These are phyloP conservation scores for Ooceraea biroi DNA, from an alignment of 1,140 invertebrate species.

Conservation along the genomic window DNA sequence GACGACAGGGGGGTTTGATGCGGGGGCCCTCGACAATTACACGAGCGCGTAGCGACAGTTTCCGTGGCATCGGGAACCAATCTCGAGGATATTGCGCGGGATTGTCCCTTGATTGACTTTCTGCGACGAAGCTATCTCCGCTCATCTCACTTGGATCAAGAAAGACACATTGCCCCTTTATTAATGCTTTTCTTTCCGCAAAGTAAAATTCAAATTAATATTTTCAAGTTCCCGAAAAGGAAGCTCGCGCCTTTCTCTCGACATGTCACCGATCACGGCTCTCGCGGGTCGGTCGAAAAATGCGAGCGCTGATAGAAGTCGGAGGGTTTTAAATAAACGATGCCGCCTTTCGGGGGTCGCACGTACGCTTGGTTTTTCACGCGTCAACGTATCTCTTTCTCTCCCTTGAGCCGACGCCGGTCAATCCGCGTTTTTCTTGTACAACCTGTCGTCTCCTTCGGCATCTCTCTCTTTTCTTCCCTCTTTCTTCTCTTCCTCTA, in stretches of 20 bases:
- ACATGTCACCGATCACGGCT: background rate
- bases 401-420: slow-evolving; percentile 21
- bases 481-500: slow-evolving; percentile 55
- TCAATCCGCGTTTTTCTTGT: slow-evolving; percentile 66
- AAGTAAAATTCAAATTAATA: background rate
- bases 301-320: slow-evolving; percentile 73
- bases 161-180: background rate
- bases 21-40: slow-evolving; percentile 28
- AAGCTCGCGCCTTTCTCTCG: background rate
- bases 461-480: slow-evolving; percentile 51
- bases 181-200: background rate
- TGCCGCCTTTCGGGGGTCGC: slow-evolving; percentile 63
- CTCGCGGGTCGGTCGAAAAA: slow-evolving; percentile 13
- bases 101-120: slow-evolving; percentile 45
- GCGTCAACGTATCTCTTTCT: slow-evolving; percentile 61
- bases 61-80: slow-evolving; percentile 56
- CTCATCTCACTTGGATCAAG: background rate
- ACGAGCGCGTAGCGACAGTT: slow-evolving; percentile 14
- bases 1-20: slow-evolving; percentile 4
- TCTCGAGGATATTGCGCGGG: slow-evolving; percentile 14
- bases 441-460: slow-evolving; percentile 69
- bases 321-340: slow-evolving; percentile 80
- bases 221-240: background rate
- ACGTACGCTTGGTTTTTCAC: slow-evolving; percentile 64
- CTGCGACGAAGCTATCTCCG: background rate